These are phyloP conservation scores for Eidolon dupreanum DNA, from an alignment of 2,797 vertebrate genomes.

Conservation along the genomic window DNA sequence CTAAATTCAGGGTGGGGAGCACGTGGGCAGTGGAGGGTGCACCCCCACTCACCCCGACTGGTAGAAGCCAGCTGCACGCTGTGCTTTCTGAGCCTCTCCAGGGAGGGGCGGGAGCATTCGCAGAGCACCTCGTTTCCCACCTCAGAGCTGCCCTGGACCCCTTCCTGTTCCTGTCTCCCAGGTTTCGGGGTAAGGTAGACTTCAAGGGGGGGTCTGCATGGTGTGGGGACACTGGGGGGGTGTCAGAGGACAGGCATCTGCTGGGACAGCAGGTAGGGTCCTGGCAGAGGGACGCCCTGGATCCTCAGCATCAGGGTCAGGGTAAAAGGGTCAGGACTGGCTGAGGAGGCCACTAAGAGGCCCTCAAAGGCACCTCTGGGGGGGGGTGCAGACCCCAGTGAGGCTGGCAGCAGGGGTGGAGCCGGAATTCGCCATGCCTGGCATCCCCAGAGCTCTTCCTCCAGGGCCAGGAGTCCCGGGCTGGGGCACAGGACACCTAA, in stretches of 20 bases:
- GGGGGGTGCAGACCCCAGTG: fast-evolving
- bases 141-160: neutral
- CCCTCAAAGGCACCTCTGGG: neutral
- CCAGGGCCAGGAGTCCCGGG: neutral
- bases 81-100: neutral
- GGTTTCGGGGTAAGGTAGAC: neutral
- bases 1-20: neutral
- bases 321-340: neutral
- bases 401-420: fast-evolving
- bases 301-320: neutral
- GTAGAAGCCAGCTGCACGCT: neutral
- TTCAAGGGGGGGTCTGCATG: neutral
- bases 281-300: neutral
- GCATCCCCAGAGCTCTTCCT: neutral
- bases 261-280: neutral
- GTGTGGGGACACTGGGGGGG: neutral
- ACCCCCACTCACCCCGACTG: no score
- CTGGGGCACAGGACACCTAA: neutral
- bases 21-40: neutral
- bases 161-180: neutral
- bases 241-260: neutral
- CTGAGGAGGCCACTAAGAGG: neutral
- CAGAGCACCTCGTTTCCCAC: neutral
- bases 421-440: neutral
- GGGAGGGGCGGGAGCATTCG: fast-evolving